phyloP scores from a whole-genome alignment of 2,888 invertebrate genomes.

The Eilema griseolum region DNA sequence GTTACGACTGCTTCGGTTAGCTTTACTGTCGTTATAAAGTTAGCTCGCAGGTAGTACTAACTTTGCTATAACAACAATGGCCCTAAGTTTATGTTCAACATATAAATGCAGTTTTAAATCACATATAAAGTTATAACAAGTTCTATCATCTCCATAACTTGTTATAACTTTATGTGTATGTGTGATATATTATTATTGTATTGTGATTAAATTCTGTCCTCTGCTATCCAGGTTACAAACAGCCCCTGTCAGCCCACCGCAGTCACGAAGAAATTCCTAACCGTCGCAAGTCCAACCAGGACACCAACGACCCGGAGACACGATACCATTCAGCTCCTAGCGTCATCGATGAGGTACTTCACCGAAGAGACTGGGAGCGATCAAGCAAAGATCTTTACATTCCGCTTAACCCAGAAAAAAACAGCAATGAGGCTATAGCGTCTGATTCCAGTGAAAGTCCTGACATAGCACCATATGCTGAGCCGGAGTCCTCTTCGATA shows the following conservation, averaged over 20 bases:
- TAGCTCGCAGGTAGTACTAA: background rate
- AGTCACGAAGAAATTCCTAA: conserved; percentile 77
- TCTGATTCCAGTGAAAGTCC: conserved; percentile 54
- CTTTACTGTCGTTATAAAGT: background rate
- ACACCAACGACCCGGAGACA: conserved; percentile 54
- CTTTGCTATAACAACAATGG: background rate
- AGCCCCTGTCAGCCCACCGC: conserved; percentile 71
- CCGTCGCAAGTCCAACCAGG: conserved; percentile 66
- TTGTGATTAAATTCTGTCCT: background rate
- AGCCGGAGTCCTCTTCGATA: conserved; percentile 60
- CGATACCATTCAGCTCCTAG: conserved; percentile 82
- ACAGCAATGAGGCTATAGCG: conserved; percentile 34
- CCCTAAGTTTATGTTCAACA: background rate
- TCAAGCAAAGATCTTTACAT: conserved; percentile 76
- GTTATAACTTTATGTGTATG: background rate
- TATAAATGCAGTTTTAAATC: background rate
- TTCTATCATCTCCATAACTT: no score
- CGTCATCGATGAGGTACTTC: conserved; percentile 79
- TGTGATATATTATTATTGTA: background rate
- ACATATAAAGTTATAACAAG: no score
- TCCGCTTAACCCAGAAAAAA: conserved; percentile 59
- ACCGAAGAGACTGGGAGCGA: conserved; percentile 80
- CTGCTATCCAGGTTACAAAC: conserved; percentile 62
- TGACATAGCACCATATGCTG: conserved; percentile 53
- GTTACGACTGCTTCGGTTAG: background rate